A percentile compares a stretch with the other conserved stretches of the same genome.
phyloP scores from a whole-genome alignment of 2,888 invertebrate genomes.

The Drosophila ochracea region DNA sequence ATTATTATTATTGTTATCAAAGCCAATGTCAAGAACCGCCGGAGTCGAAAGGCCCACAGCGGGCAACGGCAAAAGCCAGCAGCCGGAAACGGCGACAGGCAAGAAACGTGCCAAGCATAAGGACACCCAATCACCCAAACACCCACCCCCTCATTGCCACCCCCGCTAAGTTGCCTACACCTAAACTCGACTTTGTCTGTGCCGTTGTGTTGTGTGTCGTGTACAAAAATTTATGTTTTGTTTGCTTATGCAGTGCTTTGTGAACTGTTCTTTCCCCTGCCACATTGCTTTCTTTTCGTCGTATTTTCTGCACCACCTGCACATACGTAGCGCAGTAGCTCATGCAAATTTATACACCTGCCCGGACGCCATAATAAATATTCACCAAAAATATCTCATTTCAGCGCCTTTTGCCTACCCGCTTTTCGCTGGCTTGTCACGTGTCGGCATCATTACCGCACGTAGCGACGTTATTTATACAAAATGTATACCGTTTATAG shows the following conservation, averaged over 20 bases:
- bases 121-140: slow-evolving; percentile 18
- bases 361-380: slow-evolving; percentile 72
- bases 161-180: slow-evolving; percentile 18
- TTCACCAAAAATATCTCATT: slow-evolving; percentile 75
- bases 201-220: slow-evolving; percentile 17
- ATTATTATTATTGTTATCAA: slow-evolving; percentile 76
- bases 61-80: slow-evolving; percentile 14
- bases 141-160: no score
- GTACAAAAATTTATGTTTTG: slow-evolving; percentile 73
- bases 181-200: slow-evolving; percentile 2
- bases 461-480: slow-evolving; percentile 83
- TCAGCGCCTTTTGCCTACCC: slow-evolving; percentile 76
- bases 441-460: slow-evolving; percentile 84
- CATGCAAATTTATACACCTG: slow-evolving; percentile 78
- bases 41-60: slow-evolving; percentile 23
- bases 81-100: slow-evolving; percentile 49
- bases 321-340: slow-evolving; percentile 54
- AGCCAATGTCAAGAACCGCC: slow-evolving; percentile 66
- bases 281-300: not conserved
- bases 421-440: slow-evolving; percentile 81
- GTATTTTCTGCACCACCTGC: slow-evolving; percentile 19
- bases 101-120: slow-evolving; percentile 64
- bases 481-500: slow-evolving; percentile 77
- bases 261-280: slow-evolving; percentile 33
- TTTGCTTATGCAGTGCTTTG: slow-evolving; percentile 78